Conservation (phyloP, 1,140 invertebrate species). For the Brachionus koreanus region DNA sequence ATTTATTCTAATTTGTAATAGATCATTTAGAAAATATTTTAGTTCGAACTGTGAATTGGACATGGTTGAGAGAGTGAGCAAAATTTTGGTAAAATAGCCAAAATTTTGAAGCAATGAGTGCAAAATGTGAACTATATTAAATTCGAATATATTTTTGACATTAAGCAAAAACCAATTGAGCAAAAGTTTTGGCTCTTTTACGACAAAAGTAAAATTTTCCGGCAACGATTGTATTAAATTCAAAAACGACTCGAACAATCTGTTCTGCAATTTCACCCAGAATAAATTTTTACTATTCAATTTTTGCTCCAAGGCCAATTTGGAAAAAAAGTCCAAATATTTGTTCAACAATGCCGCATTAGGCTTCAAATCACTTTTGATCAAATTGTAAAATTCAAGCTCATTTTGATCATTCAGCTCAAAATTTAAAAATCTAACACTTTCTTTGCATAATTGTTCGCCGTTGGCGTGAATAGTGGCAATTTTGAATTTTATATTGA, state of each 20-base stretch:
- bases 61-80: not conserved
- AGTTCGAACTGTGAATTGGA: constrained; percentile 9
- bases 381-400: constrained; percentile 21
- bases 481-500: constrained; percentile 16
- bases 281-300: constrained; percentile 17
- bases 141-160: not conserved
- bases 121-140: not conserved
- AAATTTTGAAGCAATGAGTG: not conserved
- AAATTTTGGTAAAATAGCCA: not conserved
- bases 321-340: constrained; percentile 9
- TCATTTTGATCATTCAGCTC: constrained; percentile 17
- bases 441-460: not conserved
- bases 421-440: not conserved
- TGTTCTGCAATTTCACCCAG: not conserved
- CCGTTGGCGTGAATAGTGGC: not conserved
- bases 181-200: not conserved
- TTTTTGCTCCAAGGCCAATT: not conserved
- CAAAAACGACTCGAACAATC: constrained; percentile 10
- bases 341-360: not conserved
- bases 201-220: not conserved
- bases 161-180: not conserved
- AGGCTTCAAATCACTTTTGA: not conserved
- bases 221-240: not conserved
- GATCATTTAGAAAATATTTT: constrained; percentile 26
- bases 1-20: not conserved